Conservation (phyloP, 2,113 vertebrate species). For the Serinus canaria region DNA sequence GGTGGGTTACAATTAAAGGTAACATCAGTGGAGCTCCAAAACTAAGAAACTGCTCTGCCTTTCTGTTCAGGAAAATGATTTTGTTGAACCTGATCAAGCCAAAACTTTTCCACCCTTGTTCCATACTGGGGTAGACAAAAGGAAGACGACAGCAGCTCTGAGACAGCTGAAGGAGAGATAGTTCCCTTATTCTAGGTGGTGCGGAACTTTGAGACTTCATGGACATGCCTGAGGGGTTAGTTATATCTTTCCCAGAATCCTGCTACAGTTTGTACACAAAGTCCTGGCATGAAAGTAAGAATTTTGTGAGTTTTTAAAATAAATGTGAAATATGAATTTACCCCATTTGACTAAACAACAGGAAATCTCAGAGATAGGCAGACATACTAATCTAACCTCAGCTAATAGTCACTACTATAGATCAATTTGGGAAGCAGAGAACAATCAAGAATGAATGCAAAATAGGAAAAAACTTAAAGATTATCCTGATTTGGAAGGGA, state of each 20-base stretch:
- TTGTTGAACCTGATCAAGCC: neutral
- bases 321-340: neutral
- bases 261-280: neutral
- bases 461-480: neutral
- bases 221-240: neutral
- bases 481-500: neutral
- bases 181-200: neutral
- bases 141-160: neutral
- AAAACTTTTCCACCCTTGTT: neutral
- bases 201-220: neutral
- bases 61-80: neutral
- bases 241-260: neutral
- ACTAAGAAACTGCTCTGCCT: neutral
- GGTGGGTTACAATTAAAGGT: neutral
- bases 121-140: neutral
- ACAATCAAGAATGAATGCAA: neutral
- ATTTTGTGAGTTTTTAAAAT: neutral
- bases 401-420: neutral
- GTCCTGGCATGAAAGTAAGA: neutral
- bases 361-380: neutral
- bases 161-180: neutral
- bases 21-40: neutral
- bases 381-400: neutral
- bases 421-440: neutral
- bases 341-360: neutral